Base-by-base conservation (phyloP, 2,113 vertebrate genomes). In the Andinoacara biseriatus region DNA sequence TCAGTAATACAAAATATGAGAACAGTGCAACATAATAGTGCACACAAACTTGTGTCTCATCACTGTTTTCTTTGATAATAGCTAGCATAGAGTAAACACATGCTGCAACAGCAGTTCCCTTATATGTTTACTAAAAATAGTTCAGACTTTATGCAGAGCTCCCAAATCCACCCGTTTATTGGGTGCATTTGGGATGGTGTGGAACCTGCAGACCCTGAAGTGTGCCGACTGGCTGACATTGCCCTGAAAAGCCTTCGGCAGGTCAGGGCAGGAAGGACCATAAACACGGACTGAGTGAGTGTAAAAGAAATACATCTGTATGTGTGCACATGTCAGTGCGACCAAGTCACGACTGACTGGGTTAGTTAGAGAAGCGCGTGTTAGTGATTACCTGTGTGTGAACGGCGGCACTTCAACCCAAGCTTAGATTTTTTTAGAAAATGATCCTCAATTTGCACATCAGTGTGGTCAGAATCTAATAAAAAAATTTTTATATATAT, bases 231-330 rank as follows among this genome's bases (percentile, higher is more conserved):
- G 72, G 80, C 58, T 77, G 75, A 82, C 76, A 69, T 0, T n/a
- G 38, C 22, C 78, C 75, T 52, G 82, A 76, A 74, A 85, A 76
- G 11, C 80, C 84, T 82, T 84, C 72, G 74, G 60, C 87, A 86
- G 86, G 86, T 74, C 87, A 78, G 76, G 67, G 59, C 87, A 81
- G 38, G 76, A 57, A 11, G 3, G 54, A 74, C 3, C 29, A 58
- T 43, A 52, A 49, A 72, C 33, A 85, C 74, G 54, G 82, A 86
- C 4, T 49, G 83, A 89, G 78, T 87, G 74, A 81, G 84, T 83
- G 80, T 40, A 59, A 46, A 74, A 83, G 46, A 76, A 62, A 46
- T 18, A 20, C 46, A 7, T 62, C 5, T 83, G 52, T 74, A 58
- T 81, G 63, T 84, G 65, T 40, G 31, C 78, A 61, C 24, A 11